A percentile compares a stretch with the other conserved stretches of the same genome.
These are phyloP conservation scores for Drosophila kuntzei DNA, from an alignment of 2,888 invertebrate species.

Conservation along the genomic window DNA sequence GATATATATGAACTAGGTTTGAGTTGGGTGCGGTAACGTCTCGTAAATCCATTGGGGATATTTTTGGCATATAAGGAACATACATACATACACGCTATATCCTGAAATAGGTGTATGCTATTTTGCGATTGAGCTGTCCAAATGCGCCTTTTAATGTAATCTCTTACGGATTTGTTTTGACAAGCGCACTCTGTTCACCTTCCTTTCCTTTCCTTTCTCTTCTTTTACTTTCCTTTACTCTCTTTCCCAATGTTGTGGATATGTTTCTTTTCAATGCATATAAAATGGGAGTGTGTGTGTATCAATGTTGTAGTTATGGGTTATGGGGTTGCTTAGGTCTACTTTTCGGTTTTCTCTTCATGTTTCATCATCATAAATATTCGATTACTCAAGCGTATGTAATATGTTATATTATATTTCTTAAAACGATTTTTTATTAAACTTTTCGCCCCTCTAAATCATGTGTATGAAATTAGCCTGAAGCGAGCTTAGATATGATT, in stretches of 20 bases:
- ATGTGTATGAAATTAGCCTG: constrained; percentile 16
- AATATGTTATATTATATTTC: constrained; percentile 75
- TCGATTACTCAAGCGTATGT: constrained; percentile 75
- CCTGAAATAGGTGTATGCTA: constrained; percentile 59
- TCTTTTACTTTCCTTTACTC: neutral
- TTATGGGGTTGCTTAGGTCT: constrained; percentile 27
- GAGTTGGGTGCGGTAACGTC: constrained; percentile 70
- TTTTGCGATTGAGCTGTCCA: constrained; percentile 81
- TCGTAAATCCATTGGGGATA: constrained; percentile 71
- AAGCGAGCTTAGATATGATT: neutral
- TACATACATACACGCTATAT: neutral
- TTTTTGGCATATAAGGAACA: constrained; percentile 26
- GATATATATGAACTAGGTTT: constrained; percentile 45
- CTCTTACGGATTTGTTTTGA: constrained; percentile 82
- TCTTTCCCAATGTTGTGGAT: neutral
- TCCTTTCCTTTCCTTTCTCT: neutral
- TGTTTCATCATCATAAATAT: constrained; percentile 76
- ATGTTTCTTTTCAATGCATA: constrained; percentile 62
- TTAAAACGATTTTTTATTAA: constrained; percentile 46
- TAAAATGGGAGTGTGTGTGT: constrained; percentile 47
- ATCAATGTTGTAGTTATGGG: constrained; percentile 36
- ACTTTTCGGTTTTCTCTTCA: constrained; percentile 26
- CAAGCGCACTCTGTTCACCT: constrained; percentile 52
- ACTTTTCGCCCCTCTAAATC: constrained; percentile 6
- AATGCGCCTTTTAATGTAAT: constrained; percentile 81